Base-by-base conservation (phyloP, 2,113 vertebrate genomes). In the Tichodroma muraria region DNA sequence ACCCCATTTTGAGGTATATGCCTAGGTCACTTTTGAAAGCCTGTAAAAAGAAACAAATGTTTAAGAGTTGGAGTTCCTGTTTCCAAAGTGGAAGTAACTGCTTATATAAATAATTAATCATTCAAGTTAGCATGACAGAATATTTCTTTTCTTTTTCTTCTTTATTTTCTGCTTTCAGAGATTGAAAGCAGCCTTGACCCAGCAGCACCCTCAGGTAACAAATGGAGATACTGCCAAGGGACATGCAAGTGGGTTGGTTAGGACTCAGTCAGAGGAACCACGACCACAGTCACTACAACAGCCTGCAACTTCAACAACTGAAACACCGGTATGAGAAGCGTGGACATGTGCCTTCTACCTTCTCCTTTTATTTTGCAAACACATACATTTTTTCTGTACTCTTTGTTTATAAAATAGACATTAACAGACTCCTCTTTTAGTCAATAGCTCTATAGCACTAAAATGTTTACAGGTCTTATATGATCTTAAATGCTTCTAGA, bases 301-400 rank as follows among this genome's bases (percentile, higher is more conserved):
- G 88, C 99, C 99, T 79, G 99, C 99, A 93, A 99, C 99, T 59
- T 99, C 99, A 89, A 99, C 99, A 90, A 99, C 99, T 87, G 99
- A 99, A 97, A 99, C 98, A 50, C 99, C 99, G 97, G 99, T 99
- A 98, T 93, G 99, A 65, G 49, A 72, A 19, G 20, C 59, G 28
- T 25, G 21, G 25, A 16, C 5, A 1, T 31, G 10, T 61, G 22
- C 25, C 53, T 92, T 42, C 59, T 47, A 6, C 10, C 12, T 15
- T 9, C 15, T 80, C 78, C 33, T 33, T 49, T 20, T 53, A 5
- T 85, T 61, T 31, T 10, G 11, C 11, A 78, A 66, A 80, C n/a
- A 18, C 14, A 45, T 52, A 3, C 2, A 2, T 42, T 38, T 69
- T 63, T 75, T 31, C 7, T 50, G 14, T 52, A 27, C 21, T 89